Evolutionary conservation across 2,113 vertebrate species (phyloP).

Genomic region (Phylloscopus whistleri): DNA sequence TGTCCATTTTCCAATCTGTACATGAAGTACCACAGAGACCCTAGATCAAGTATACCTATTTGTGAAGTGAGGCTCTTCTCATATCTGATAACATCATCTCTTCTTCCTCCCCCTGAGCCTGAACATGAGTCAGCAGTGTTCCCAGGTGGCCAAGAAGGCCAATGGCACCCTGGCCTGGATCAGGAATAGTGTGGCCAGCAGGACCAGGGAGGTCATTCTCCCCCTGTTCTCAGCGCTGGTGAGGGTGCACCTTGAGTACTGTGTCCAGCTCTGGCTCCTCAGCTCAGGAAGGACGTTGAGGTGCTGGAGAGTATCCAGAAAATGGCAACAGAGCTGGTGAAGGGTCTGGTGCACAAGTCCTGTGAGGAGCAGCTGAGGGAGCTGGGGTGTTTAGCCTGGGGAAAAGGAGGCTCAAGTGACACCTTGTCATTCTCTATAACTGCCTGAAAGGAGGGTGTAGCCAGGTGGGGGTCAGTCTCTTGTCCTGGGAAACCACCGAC

Average conservation of each 20-base stretch:
- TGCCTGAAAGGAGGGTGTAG: neutral
- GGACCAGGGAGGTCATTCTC: neutral
- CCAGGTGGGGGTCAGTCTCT: neutral
- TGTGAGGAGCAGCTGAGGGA: no score
- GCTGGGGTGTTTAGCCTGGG: neutral
- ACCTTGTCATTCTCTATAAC: no score
- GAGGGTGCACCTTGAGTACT: no score
- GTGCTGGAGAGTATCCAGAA: no score
- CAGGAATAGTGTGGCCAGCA: neutral
- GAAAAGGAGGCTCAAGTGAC: neutral
- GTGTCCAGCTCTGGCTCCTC: no score
- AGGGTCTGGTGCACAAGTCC: no score
- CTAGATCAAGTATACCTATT: fast-evolving
- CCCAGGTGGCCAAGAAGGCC: neutral
- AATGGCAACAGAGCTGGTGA: no score
- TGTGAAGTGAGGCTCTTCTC: neutral
- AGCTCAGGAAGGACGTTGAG: no score
- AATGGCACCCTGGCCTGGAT: no score
- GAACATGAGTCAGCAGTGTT: neutral
- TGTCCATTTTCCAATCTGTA: neutral
- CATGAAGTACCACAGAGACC: fast-evolving
- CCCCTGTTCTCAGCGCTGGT: neutral
- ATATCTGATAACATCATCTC: neutral
- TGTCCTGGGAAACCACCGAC: neutral
- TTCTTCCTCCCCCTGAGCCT: neutral